Evolutionary conservation across 1,140 invertebrate species (phyloP).

Genomic region (Drosophila aff.): DNA sequence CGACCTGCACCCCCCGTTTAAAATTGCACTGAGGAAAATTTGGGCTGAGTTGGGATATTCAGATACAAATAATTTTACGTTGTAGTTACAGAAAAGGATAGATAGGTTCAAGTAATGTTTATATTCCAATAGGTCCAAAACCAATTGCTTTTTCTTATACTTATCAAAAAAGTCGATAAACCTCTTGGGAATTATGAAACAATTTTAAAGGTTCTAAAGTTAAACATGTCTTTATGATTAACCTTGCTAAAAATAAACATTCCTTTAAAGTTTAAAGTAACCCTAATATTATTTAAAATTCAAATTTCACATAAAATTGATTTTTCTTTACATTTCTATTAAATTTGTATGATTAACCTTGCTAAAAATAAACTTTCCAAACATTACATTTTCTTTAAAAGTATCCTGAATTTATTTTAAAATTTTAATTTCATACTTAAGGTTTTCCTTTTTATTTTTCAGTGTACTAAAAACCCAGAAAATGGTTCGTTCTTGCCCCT

Average conservation of each 20-base stretch:
- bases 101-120: no score
- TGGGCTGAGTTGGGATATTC: not conserved
- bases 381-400: not conserved
- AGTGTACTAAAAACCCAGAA: not conserved
- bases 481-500: constrained; percentile 2
- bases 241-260: not conserved
- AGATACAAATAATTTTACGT: not conserved
- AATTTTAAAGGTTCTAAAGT: no score
- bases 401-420: no score
- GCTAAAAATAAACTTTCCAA: not conserved
- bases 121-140: not conserved
- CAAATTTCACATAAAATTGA: not conserved
- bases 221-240: not conserved
- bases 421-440: not conserved
- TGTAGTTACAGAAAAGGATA: no score
- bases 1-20: constrained; percentile 20
- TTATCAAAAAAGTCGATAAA: not conserved
- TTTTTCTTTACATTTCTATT: not conserved
- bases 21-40: constrained; percentile 10
- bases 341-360: not conserved
- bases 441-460: not conserved
- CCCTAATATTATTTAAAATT: not conserved
- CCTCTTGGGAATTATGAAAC: not conserved
- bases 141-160: not conserved
- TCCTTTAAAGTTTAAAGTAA: not conserved